Evolutionary conservation across 2,888 invertebrate genomes (phyloP), one percentile per base, ranked within the genome.

Genomic region (Nemapogon koenigi): DNA sequence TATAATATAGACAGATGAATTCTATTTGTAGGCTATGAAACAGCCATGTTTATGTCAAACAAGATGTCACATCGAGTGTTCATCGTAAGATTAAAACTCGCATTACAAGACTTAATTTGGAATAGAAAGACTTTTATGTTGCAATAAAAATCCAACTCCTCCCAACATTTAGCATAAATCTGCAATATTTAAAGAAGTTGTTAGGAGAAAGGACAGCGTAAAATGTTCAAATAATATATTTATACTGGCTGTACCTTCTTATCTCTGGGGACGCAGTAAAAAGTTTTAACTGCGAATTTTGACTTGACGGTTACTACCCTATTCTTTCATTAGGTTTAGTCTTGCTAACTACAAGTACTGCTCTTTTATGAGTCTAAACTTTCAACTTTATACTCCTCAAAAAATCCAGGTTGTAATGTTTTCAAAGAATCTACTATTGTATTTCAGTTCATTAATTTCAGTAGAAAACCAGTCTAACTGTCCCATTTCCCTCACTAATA

Each of bases 61-160:
- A n/a, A n/a, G n/a, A n/a, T n/a, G n/a, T n/a, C n/a, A n/a, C n/a
- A n/a, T n/a, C n/a, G n/a, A n/a, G n/a, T n/a, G n/a, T n/a, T n/a
- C n/a, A n/a, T n/a, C n/a, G 22, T 22, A 22, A 22, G 10, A 22
- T 10, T 22, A 22, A 22, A 22, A 22, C n/a, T n/a, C n/a, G n/a
- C n/a, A 63, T 62, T 55, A 53, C 55, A 53, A 65, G 57, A 67
- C 59, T 69, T 69, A 68, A 71, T 69, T 66, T 56, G 57, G 62
- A 65, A 66, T 69, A 62, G 61, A 60, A 33, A 37, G 29, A 28
- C 28, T 16, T 65, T 60, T 58, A 59, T 55, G 56, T 40, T 49
- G 55, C 52, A 49, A 55, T 59, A 60, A 59, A 57, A 55, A 53
- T 48, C 50, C 46, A 43, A 51, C 52, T 49, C 51, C 50, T 45